A percentile compares a stretch with the other conserved stretches of the same genome.
These are phyloP conservation scores for Aspidoscelis tigris DNA, from an alignment of 2,113 vertebrate genomes.

Conservation along the genomic window DNA sequence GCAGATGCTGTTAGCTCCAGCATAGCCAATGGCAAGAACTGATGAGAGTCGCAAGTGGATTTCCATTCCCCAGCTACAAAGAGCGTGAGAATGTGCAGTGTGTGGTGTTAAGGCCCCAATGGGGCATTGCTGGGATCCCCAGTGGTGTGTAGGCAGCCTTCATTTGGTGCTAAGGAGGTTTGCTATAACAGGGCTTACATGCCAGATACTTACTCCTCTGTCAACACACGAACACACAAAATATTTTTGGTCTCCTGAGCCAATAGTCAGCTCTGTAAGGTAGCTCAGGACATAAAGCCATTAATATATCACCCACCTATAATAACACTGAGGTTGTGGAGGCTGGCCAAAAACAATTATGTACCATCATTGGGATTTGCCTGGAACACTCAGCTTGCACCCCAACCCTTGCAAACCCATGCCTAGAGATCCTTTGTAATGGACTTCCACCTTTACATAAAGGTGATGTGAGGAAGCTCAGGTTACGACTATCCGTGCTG, in stretches of 20 bases:
- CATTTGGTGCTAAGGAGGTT: background rate
- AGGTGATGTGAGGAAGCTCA: background rate
- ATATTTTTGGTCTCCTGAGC: no score
- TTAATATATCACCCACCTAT: conserved; percentile 9
- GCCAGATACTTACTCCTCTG: background rate
- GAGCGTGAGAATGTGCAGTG: no score
- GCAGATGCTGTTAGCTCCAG: no score
- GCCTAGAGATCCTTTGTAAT: background rate
- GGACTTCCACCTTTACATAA: background rate
- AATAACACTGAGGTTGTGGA: background rate
- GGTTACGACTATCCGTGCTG: background rate
- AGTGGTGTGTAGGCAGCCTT: background rate
- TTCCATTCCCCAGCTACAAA: no score
- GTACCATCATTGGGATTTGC: conserved; percentile 7
- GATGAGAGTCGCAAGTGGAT: no score
- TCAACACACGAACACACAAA: background rate
- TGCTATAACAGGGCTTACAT: no score
- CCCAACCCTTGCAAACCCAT: background rate
- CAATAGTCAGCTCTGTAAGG: background rate
- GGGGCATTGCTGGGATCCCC: no score
- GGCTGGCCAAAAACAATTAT: conserved; percentile 18
- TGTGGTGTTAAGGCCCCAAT: no score
- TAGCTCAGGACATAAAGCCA: background rate
- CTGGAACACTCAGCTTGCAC: background rate
- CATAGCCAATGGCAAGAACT: no score